Percentiles rank a stretch among this genome's conserved stretches.
Conservation (phyloP, 2,113 vertebrate genomes). For the Casuarius casuarius region DNA sequence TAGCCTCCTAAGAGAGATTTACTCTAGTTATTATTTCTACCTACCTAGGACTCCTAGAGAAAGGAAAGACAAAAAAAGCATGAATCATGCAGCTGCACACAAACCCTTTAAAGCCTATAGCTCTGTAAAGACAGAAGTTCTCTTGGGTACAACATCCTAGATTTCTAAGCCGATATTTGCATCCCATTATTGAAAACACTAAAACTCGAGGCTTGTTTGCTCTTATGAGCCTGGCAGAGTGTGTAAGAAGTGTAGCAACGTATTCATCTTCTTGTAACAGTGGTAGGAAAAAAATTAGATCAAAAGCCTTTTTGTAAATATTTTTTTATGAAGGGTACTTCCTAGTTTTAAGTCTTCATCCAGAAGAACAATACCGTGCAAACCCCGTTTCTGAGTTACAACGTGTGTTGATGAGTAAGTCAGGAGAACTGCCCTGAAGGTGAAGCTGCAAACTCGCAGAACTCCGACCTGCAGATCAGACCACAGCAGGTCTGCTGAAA, state of each 20-base stretch:
- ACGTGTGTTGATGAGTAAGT: fast-evolving
- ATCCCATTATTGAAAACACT: not conserved
- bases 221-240: not conserved
- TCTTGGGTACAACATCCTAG: not conserved
- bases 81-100: not conserved
- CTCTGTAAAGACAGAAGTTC: not conserved
- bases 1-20: not conserved
- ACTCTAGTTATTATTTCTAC: not conserved
- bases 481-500: fast-evolving
- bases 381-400: not conserved
- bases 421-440: not conserved
- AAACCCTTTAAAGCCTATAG: not conserved
- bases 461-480: not conserved
- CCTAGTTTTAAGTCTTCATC: not conserved
- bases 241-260: not conserved
- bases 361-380: not conserved
- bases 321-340: not conserved
- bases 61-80: not conserved
- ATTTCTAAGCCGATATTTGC: not conserved
- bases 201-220: not conserved
- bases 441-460: not conserved
- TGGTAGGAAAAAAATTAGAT: not conserved
- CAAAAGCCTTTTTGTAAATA: not conserved
- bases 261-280: not conserved
- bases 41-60: not conserved